Percentiles rank a stretch among this genome's conserved stretches.
Evolutionary conservation across 2,888 invertebrate genomes (phyloP).

Genomic region (Drosophila atroscutellata): DNA sequence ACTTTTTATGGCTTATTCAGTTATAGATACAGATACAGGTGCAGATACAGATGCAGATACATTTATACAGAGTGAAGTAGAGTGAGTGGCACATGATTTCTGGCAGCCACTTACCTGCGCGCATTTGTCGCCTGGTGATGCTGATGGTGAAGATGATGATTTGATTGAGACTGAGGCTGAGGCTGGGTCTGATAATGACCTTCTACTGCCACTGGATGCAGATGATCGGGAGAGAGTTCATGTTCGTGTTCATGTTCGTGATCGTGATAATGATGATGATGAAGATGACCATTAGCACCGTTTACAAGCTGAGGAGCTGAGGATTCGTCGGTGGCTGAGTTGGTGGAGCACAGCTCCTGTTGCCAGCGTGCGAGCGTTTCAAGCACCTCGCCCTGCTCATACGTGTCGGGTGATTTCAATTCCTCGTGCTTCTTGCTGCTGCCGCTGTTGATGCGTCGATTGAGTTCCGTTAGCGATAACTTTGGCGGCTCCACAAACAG

Average conservation of each 20-base stretch:
- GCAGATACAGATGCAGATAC: conserved; percentile 3
- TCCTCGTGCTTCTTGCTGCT: conserved; percentile 3
- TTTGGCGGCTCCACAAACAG: conserved; percentile 54
- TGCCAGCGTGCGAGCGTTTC: conserved; percentile 62
- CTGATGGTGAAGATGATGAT: conserved; percentile 39
- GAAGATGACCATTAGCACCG: conserved; percentile 58
- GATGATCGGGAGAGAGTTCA: conserved; percentile 23
- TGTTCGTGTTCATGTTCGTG: conserved; percentile 24
- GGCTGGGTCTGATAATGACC: conserved; percentile 34
- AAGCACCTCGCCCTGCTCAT: conserved; percentile 47
- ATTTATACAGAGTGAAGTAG: conserved; percentile 1
- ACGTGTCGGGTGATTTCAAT: conserved; percentile 3
- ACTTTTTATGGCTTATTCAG: not conserved
- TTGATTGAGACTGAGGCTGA: conserved; percentile 45
- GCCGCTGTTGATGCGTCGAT: conserved; percentile 19
- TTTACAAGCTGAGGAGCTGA: conserved; percentile 33
- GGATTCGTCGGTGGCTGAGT: conserved; percentile 37
- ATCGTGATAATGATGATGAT: conserved; percentile 28
- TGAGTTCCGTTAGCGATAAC: conserved; percentile 28
- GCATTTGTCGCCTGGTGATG: conserved; percentile 74
- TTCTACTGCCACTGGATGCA: conserved; percentile 41
- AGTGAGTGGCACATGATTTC: not conserved
- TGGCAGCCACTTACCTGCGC: conserved; percentile 77
- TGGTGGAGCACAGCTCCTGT: conserved; percentile 54
- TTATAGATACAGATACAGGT: not conserved